A percentile compares a stretch with the other conserved stretches of the same genome.
phyloP scores from a whole-genome alignment of 2,113 vertebrate species.

The Peromyscus polionotus region DNA sequence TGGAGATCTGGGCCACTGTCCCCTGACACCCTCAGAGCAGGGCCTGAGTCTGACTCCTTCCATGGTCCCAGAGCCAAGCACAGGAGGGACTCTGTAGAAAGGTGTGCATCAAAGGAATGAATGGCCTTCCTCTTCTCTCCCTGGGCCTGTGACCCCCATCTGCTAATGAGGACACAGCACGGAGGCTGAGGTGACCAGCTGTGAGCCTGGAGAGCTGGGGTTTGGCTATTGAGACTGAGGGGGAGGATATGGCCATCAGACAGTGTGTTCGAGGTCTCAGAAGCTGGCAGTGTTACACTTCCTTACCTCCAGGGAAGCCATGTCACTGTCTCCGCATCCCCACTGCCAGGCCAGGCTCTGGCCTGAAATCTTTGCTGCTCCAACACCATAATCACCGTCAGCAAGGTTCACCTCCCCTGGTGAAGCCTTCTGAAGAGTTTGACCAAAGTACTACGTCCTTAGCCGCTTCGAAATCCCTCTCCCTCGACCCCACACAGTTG shows the following conservation, averaged over 20 bases:
- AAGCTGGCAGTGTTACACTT: background rate
- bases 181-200: background rate
- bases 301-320: background rate
- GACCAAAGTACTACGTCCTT: background rate
- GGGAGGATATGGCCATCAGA: background rate
- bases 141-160: background rate
- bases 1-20: background rate
- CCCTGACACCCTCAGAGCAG: too few relatives aligned
- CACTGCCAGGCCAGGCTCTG: background rate
- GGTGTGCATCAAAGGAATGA: background rate
- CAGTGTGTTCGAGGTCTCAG: background rate
- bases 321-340: background rate
- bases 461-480: background rate
- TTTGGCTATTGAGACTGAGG: background rate
- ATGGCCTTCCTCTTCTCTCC: background rate
- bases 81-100: background rate
- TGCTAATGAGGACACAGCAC: background rate
- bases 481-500: fast-evolving
- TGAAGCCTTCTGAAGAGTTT: background rate
- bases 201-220: background rate
- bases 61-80: background rate
- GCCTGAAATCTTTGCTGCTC: background rate
- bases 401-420: background rate
- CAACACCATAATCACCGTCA: fast-evolving
- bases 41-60: background rate